Conservation (phyloP, 1,140 invertebrate species). For the Pseudomyrmex concolor region DNA sequence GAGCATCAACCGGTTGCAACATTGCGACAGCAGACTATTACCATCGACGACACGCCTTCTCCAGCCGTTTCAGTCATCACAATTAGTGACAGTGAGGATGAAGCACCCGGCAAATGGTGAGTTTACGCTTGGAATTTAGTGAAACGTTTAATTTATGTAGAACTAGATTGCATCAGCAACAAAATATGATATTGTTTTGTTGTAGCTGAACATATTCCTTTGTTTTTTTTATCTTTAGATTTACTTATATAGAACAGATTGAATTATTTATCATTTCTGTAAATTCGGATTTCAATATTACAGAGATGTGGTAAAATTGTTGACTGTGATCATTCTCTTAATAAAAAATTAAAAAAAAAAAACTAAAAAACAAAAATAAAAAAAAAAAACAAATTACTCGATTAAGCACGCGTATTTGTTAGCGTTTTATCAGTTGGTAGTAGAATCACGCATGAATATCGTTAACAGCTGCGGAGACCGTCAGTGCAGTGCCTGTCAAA, state of each 20-base stretch:
- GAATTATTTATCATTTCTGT: constrained; percentile 11
- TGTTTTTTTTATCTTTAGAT: constrained; percentile 7
- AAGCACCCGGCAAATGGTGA: constrained; percentile 86
- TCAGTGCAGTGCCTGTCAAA: constrained; percentile 83
- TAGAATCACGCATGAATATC: constrained; percentile 82
- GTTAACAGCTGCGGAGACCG: constrained; percentile 83
- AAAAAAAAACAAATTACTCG: neutral
- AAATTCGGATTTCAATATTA: constrained; percentile 15
- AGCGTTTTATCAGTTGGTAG: constrained; percentile 69
- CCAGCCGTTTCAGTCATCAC: constrained; percentile 98
- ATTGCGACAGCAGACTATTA: constrained; percentile 90
- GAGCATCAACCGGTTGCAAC: constrained; percentile 85
- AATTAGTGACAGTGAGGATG: constrained; percentile 98
- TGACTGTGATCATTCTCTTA: neutral
- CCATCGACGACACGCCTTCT: constrained; percentile 96
- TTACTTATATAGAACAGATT: constrained; percentile 3
- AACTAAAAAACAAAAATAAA: too few relatives aligned
- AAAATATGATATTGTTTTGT: constrained; percentile 1
- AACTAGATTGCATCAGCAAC: neutral
- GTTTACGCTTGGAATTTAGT: constrained; percentile 35
- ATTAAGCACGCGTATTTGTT: constrained; percentile 49
- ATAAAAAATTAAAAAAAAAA: neutral
- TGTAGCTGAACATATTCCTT: neutral
- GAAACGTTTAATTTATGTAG: too few relatives aligned
- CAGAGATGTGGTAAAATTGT: neutral